phyloP scores from a whole-genome alignment of 2,113 vertebrate genomes.

The Trematocara zebra region DNA sequence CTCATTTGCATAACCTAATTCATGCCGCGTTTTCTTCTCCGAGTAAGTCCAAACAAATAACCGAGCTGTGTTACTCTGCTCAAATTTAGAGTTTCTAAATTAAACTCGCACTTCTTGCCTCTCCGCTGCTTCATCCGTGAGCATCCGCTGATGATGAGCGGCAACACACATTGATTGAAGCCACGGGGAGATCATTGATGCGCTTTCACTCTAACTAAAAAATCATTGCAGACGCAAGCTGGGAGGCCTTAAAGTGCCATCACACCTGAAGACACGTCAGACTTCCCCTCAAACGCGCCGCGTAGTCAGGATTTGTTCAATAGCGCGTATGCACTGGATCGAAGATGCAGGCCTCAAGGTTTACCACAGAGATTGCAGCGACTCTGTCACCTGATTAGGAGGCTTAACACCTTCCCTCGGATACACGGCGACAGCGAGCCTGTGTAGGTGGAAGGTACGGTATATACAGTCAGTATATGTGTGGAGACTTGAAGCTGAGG shows the following conservation, averaged over 20 bases:
- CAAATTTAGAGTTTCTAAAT: neutral
- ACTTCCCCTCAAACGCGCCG: neutral
- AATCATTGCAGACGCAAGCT: neutral
- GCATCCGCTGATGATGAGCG: neutral
- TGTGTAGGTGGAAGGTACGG: neutral
- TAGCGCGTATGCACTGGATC: neutral
- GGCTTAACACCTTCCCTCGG: conserved; percentile 14
- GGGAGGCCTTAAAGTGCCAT: neutral
- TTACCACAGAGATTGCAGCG: neutral
- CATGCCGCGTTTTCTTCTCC: neutral
- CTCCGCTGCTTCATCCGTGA: neutral
- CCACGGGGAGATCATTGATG: neutral
- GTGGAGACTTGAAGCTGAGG: neutral
- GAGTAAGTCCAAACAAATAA: conserved; percentile 32
- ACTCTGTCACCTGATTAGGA: conserved; percentile 29
- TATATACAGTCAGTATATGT: neutral
- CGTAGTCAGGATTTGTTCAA: conserved; percentile 27
- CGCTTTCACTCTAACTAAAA: neutral
- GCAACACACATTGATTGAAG: neutral
- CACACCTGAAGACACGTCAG: neutral
- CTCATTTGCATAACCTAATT: conserved; percentile 60
- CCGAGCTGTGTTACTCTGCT: neutral
- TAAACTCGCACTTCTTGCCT: neutral
- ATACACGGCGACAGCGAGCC: neutral
- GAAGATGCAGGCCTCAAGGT: conserved; percentile 10